Base-by-base conservation (phyloP, 2,888 invertebrate species). In the Coenonympha glycerion region DNA sequence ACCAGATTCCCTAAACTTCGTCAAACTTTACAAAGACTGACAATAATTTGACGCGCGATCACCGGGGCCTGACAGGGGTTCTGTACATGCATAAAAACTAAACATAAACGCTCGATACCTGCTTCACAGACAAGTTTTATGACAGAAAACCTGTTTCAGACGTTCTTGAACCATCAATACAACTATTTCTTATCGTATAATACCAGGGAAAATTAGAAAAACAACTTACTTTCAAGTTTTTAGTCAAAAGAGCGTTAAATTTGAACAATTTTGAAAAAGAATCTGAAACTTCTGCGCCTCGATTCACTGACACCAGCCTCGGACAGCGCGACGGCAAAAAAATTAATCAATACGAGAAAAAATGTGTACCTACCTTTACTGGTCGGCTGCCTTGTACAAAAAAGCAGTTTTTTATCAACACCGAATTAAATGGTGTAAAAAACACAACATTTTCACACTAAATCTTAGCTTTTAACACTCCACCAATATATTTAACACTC, bases 341-440 rank as follows among this genome's bases (percentile, higher is more conserved):
- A 62, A 66, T 60, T 70, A 77, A 80, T 79, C 79, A 70, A 79
- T 79, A 78, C 62, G 22, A 44, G 50, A 49, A 57, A 57, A 57
- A 53, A 49, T 42, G 34, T 37, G 15, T 39, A 50, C 47, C 42
- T 39, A 41, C 40, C 34, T 53, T 48, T 40, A 36, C 34, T 30
- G 28, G 45, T 30, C 47, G 49, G 31, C 44, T 31, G 46, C 48
- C 49, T 47, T 51, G 44, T 33, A 44, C 49, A 57, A 57, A 57
- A 55, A 51, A 45, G 24, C 36, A 33, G 39, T 53, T 57, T 56
- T 57, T 56, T 47, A 48, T 44, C 49, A 75, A 79, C 77, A 73
- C 73, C 55, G 72, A 69, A 65, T 52, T 68, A 76, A 72, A 74
- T 73, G 69, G 55, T 60, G 59, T 65, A 55, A 61, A 59, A 62